A percentile compares a stretch with the other conserved stretches of the same genome.
Evolutionary conservation across 2,888 invertebrate species (phyloP).

Genomic region (Drosophila colorata): DNA sequence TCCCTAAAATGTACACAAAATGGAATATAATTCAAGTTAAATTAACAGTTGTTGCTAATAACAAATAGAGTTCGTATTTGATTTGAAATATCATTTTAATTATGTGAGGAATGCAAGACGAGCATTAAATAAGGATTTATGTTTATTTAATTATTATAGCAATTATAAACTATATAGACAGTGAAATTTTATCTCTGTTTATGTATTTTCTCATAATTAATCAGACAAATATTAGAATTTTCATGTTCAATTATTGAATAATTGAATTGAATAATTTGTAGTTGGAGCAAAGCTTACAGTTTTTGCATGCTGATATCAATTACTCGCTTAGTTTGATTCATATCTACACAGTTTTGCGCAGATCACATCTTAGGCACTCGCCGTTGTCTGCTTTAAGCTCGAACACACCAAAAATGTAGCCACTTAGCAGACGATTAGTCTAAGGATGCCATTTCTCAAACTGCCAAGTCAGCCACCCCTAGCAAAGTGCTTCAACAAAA

Average conservation of each 20-base stretch:
- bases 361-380: constrained; percentile 3
- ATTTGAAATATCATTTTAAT: no score
- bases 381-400: not conserved
- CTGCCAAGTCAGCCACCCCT: constrained; percentile 43
- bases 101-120: no score
- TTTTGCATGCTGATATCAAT: no score
- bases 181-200: no score
- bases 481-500: constrained; percentile 48
- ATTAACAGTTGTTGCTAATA: not conserved
- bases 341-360: constrained; percentile 1
- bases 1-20: not conserved
- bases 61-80: not conserved
- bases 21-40: not conserved
- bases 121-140: no score
- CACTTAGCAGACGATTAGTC: constrained; percentile 69
- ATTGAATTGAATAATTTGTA: no score
- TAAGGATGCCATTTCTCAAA: constrained; percentile 50
- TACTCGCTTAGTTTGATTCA: constrained; percentile 1
- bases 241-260: no score
- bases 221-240: no score
- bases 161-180: no score
- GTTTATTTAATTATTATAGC: no score
- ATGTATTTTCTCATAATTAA: no score
- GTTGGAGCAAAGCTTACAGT: no score
- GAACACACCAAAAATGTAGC: constrained; percentile 28